A percentile compares a stretch with the other conserved stretches of the same genome.
These are phyloP conservation scores for Autographa gamma DNA, from an alignment of 2,888 invertebrate species.

Conservation along the genomic window DNA sequence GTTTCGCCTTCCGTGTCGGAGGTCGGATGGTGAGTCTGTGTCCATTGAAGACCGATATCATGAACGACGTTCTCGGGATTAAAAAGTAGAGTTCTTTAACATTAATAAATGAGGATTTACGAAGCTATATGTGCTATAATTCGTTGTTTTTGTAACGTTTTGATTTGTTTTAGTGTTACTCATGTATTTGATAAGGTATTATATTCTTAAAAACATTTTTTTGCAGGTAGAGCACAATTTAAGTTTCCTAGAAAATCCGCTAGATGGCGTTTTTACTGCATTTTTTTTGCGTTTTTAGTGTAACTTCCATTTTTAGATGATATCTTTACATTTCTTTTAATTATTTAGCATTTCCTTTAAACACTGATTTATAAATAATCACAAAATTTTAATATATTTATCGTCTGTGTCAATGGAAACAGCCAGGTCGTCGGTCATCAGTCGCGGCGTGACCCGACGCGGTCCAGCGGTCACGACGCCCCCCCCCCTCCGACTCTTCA, in stretches of 20 bases:
- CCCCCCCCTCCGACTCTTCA: slow-evolving; percentile 67
- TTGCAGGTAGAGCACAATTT: background rate
- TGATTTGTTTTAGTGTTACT: too few species aligned
- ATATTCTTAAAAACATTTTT: too few species aligned
- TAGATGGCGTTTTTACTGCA: slow-evolving; percentile 15
- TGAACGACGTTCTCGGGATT: background rate
- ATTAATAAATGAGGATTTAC: too few species aligned
- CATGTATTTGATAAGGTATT: too few species aligned
- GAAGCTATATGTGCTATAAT: too few species aligned
- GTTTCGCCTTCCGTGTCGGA: slow-evolving; percentile 82
- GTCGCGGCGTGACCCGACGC: slow-evolving; percentile 79
- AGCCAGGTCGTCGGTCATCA: slow-evolving; percentile 64
- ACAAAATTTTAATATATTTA: too few species aligned
- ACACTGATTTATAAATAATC: too few species aligned
- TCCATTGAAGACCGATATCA: slow-evolving; percentile 61
- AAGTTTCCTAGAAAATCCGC: slow-evolving; percentile 19
- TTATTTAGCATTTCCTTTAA: too few species aligned
- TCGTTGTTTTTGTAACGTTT: too few species aligned
- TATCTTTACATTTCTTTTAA: too few species aligned
- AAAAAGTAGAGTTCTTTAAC: background rate
- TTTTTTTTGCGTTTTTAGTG: background rate
- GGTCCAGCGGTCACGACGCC: slow-evolving; percentile 73
- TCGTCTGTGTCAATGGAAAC: slow-evolving; percentile 64
- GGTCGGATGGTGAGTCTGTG: slow-evolving; percentile 70
- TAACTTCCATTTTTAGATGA: too few species aligned